phyloP scores from a whole-genome alignment of 2,888 invertebrate species.

The Mythimna lalbum region DNA sequence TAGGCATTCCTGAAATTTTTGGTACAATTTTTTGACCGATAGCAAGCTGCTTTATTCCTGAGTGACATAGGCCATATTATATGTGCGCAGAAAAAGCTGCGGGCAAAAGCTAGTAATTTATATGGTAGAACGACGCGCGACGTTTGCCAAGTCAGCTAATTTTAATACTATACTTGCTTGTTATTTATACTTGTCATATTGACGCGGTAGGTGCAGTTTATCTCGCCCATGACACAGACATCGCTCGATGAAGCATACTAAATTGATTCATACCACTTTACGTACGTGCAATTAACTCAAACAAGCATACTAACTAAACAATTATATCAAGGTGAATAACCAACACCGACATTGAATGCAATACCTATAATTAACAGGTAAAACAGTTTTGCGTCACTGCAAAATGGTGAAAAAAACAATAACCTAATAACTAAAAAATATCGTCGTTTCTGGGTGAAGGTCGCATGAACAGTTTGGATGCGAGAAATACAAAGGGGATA shows the following conservation, averaged over 20 bases:
- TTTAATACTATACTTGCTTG: too few relatives aligned
- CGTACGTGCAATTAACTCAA: conserved; percentile 5
- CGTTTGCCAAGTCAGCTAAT: too few relatives aligned
- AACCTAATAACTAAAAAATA: not conserved
- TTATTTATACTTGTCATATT: too few relatives aligned
- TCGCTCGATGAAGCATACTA: not conserved
- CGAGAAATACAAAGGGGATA: too few relatives aligned
- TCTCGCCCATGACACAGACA: not conserved
- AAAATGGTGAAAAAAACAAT: not conserved
- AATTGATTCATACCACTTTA: not conserved
- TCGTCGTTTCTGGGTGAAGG: not conserved
- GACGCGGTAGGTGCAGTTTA: not conserved
- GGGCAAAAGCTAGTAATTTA: too few relatives aligned
- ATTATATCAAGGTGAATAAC: not conserved
- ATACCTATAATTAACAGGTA: not conserved
- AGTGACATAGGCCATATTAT: too few relatives aligned
- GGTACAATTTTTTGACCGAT: too few relatives aligned
- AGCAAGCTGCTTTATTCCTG: too few relatives aligned
- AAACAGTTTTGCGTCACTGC: not conserved
- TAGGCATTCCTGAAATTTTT: too few relatives aligned
- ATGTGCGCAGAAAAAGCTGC: too few relatives aligned
- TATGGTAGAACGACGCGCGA: too few relatives aligned
- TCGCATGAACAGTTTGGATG: not conserved
- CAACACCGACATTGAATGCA: not conserved
- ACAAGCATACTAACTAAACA: not conserved